Percentiles rank a stretch among this genome's conserved stretches.
These are phyloP conservation scores for Acropora tenuis DNA, from an alignment of 64 coral and sea anemone species.

Conservation along the genomic window DNA sequence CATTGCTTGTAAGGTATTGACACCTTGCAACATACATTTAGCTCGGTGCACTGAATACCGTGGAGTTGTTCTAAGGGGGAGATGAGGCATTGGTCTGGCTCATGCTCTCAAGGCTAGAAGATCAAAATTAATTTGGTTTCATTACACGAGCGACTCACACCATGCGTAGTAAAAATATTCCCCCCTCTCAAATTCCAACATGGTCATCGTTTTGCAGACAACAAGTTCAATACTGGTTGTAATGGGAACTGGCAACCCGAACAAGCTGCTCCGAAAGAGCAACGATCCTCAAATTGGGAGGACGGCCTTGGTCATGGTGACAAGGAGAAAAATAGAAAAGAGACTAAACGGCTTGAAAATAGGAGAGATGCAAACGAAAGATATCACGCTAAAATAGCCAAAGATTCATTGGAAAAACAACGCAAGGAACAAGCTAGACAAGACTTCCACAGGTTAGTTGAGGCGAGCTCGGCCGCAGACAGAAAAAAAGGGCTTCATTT, in stretches of 20 bases:
- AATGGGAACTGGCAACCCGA: slow-evolving; percentile 83
- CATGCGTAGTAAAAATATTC: too few species aligned
- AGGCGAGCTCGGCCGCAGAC: too few species aligned
- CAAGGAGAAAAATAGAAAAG: slow-evolving; percentile 41
- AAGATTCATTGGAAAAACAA: slow-evolving; percentile 61
- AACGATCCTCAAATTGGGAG: slow-evolving; percentile 79
- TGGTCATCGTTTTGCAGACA: slow-evolving; percentile 57
- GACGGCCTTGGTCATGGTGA: slow-evolving; percentile 86
- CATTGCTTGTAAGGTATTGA: too few species aligned
- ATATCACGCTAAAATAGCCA: slow-evolving; percentile 71
- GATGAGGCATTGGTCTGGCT: too few species aligned
- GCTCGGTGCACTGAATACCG: too few species aligned
- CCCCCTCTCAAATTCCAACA: neutral
- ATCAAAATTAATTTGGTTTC: too few species aligned
- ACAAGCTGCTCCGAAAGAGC: slow-evolving; percentile 2
- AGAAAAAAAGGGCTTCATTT: neutral
- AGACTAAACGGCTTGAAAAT: slow-evolving; percentile 50
- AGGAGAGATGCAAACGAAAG: slow-evolving; percentile 72
- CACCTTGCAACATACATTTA: too few species aligned
- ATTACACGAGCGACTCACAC: too few species aligned
- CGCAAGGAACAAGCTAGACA: slow-evolving; percentile 58
- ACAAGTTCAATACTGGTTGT: slow-evolving; percentile 70
- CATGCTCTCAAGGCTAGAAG: too few species aligned
- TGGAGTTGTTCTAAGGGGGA: too few species aligned
- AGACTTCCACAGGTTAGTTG: slow-evolving; percentile 75